Percentiles rank a stretch among this genome's conserved stretches.
Conservation (phyloP, 2,797 vertebrate species). For the Ceyx erithaca region DNA sequence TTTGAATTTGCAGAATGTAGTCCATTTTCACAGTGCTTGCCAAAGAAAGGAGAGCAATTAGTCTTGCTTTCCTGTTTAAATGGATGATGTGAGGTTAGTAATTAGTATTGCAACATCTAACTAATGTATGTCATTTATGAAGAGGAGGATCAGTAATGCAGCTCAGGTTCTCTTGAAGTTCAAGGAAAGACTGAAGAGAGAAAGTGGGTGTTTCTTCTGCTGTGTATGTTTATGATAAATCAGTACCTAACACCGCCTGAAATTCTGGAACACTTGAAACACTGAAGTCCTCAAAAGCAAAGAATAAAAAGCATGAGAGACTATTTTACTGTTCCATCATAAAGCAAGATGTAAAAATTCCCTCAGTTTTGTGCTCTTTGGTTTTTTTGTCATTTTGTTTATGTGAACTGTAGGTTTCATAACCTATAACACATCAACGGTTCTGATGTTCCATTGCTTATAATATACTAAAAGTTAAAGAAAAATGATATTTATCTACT, state of each 20-base stretch:
- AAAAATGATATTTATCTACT: constrained; percentile 33
- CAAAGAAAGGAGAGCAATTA: not conserved
- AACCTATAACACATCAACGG: not conserved
- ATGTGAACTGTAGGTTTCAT: constrained; percentile 23
- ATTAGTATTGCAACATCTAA: not conserved
- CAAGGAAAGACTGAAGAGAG: not conserved
- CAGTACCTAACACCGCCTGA: not conserved
- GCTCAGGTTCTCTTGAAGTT: not conserved
- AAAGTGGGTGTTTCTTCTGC: not conserved
- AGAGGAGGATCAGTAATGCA: not conserved
- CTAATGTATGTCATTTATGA: not conserved
- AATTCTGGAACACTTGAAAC: not conserved
- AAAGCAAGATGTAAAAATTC: not conserved
- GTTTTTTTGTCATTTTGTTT: not conserved
- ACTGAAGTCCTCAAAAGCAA: not conserved
- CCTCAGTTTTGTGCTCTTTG: not conserved
- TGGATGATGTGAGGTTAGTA: not conserved
- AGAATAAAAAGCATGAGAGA: not conserved
- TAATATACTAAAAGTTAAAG: constrained; percentile 60
- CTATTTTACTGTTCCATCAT: not conserved
- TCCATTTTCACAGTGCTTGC: not conserved
- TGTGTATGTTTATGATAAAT: not conserved
- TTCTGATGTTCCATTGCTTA: constrained; percentile 51
- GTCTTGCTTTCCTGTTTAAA: not conserved
- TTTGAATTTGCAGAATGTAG: not conserved